Base-by-base conservation (phyloP, 2,888 invertebrate species). In the Malachius bipustulatus region DNA sequence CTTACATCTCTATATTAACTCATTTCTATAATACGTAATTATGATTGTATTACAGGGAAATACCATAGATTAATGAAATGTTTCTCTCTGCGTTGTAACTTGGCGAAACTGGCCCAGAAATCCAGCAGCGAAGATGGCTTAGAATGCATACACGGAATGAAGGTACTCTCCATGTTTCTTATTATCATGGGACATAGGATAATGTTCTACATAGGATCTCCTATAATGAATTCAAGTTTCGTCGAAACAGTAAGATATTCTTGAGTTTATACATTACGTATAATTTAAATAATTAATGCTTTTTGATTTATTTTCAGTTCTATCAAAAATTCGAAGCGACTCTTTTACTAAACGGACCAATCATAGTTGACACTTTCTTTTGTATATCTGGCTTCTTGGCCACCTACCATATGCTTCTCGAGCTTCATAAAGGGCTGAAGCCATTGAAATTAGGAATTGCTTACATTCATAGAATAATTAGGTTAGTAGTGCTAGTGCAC, bases 311-410 rank as follows among this genome's bases (percentile, higher is more conserved):
- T 26, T 44, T 47, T 40, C 40, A 55, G 55, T 32, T 49, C 24
- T 57, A 55, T 36, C 46, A 47, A 15, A 50, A 46, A 35, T 45
- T 54, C 16, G 53, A 49, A 40, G 46, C 52, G 4, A 49, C 51
- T 1, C 69, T 76, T 37, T 66, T 78, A 51, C 53, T 75, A 35
- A 78, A 77, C 59, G 77, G 76, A 39, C 68, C 76, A 2, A 60
- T 79, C 4, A 64, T 79, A 10, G 79, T 79, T 15, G 79, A 80
- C 47, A 73, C 76, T 1, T 80, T 79, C 50, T 62, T 79, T 36
- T 66, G 77, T 48, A 60, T 79, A 31, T 77, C 79, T 47, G 78
- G 78, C 12, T 78, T 79, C 51, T 65, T 79, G 12, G 75, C 78
- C 50, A 67, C 73, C 41, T 69, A 76, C 38, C 64, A 79, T n/a